Conservation (phyloP, 2,797 vertebrate genomes). For the Siniperca scherzeri region DNA sequence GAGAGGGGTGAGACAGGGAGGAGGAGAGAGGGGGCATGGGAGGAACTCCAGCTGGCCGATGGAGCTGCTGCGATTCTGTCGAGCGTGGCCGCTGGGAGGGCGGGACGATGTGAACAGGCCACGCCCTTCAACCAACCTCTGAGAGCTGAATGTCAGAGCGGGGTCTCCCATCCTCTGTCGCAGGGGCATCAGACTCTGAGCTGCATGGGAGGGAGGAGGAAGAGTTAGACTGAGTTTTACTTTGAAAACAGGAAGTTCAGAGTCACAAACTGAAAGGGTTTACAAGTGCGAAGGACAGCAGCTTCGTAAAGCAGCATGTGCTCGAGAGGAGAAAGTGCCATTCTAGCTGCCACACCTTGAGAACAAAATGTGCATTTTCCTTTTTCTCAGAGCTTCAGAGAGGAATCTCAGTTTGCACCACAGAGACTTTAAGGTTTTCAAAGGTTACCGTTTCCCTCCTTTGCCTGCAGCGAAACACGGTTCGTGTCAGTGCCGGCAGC, state of each 20-base stretch:
- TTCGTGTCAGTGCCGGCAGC: too few species aligned
- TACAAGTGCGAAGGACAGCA: not conserved
- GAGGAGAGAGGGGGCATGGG: conserved; percentile 75
- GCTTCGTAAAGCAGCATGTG: not conserved
- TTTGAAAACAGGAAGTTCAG: conserved; percentile 21
- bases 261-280: not conserved
- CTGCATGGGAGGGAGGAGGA: conserved; percentile 74
- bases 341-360: not conserved
- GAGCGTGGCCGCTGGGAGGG: conserved; percentile 76
- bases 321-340: not conserved
- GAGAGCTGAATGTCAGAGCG: conserved; percentile 85
- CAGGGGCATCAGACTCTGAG: conserved; percentile 87
- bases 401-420: not conserved
- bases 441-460: too few species aligned
- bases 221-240: conserved; percentile 21
- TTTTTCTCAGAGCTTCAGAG: not conserved
- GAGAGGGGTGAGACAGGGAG: conserved; percentile 79
- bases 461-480: too few species aligned
- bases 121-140: conserved; percentile 94
- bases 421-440: too few species aligned
- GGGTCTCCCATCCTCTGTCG: conserved; percentile 91
- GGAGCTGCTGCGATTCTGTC: conserved; percentile 89
- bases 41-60: conserved; percentile 87
- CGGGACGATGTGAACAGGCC: conserved; percentile 34
- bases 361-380: not conserved